phyloP scores from a whole-genome alignment of 2,888 invertebrate genomes.

The Megamerina dolium region DNA sequence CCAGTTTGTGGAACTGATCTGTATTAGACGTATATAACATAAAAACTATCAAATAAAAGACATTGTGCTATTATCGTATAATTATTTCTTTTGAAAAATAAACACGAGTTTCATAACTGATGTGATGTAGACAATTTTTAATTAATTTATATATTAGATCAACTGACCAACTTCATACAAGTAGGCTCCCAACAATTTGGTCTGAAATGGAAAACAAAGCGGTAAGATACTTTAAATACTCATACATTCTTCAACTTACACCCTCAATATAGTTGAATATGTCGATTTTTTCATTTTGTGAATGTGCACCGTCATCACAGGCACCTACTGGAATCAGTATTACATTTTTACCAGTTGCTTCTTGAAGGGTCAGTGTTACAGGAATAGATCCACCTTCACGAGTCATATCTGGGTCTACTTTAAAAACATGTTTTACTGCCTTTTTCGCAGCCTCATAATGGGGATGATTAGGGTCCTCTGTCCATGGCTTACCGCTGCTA shows the following conservation, averaged over 20 bases:
- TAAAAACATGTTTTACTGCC: conserved; percentile 79
- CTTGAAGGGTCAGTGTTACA: conserved; percentile 87
- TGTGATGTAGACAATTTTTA: too few species aligned
- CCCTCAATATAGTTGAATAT: conserved; percentile 89
- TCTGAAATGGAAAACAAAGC: conserved; percentile 57
- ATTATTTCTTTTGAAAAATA: too few species aligned
- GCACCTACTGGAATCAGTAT: conserved; percentile 91
- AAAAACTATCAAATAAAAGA: too few species aligned
- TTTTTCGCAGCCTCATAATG: conserved; percentile 84
- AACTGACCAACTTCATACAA: conserved; percentile 61
- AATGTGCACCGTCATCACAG: conserved; percentile 93
- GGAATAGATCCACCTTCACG: conserved; percentile 98
- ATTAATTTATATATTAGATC: too few species aligned
- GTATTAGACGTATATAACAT: too few species aligned
- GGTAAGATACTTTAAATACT: conserved; percentile 9
- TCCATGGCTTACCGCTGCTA: conserved; percentile 75
- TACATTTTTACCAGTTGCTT: conserved; percentile 89
- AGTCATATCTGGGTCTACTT: conserved; percentile 84
- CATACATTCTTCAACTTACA: conserved; percentile 54
- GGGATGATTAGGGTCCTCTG: conserved; percentile 84
- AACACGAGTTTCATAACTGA: too few species aligned
- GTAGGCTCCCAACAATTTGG: conserved; percentile 86
- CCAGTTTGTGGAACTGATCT: conserved; percentile 5
- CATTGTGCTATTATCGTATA: too few species aligned
- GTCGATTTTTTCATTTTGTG: conserved; percentile 97